Base-by-base conservation (phyloP, 2,888 invertebrate species). In the Nymphalis polychloros region DNA sequence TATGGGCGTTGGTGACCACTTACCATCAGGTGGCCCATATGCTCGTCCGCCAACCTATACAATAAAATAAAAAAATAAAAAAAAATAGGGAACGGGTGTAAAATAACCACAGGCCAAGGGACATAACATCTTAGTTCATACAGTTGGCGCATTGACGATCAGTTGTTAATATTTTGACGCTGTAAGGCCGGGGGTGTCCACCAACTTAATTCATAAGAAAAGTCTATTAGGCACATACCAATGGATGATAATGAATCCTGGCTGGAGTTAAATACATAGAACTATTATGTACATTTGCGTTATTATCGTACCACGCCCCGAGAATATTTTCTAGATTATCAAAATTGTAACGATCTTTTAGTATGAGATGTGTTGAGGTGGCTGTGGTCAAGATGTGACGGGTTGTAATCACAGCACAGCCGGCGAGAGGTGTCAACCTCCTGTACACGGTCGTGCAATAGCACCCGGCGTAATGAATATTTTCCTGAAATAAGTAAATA, bases 301-400 rank as follows among this genome's bases (percentile, higher is more conserved):
- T 47, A 0, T 48, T 55, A 31, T 87, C 87, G 63, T 87, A 87
- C 86, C 86, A 88, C 0, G 77, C 75, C 0, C 88, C 88, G 0
- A 87, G 75, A 0, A 86, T 72, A 0, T 74, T 47, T 2, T 78
- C 75, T 6, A 87, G 23, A 0, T 63, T 65, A 0, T 59, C 27
- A 0, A 59, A 49, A 0, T 79, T 27, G 5, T 70, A 65, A 73
- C 74, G 8, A 71, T 77, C 55, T 69, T 72, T 68, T 2, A 87
- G 63, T 0, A 88, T 70, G 0, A 84, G 60, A 17, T 81, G 79
- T 0, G 86, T 85, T 0, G 86, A 79, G 0, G 84, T 81, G 0
- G 88, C 88, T 0, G 86, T 86, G 0, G 87, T 88, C 0, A 88
- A 71, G 0, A 86, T 60, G 35, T 88, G 87, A 0, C 85, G 78